phyloP scores from a whole-genome alignment of 2,888 invertebrate species.

The Celastrina argiolus region DNA sequence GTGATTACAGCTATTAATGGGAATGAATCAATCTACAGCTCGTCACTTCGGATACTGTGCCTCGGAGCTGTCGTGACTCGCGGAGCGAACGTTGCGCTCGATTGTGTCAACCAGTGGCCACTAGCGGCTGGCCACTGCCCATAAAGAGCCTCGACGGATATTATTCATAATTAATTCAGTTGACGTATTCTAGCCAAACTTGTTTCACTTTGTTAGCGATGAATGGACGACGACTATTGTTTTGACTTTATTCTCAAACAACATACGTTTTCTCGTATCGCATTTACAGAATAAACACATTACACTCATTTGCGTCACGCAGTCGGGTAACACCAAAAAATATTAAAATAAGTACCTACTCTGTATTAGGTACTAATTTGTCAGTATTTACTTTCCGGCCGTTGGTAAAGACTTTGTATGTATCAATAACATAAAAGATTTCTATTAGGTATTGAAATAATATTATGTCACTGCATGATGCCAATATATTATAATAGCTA shows the following conservation, averaged over 20 bases:
- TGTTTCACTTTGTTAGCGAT: constrained; percentile 39
- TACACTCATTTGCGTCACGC: no score
- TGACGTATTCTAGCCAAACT: constrained; percentile 52
- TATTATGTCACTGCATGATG: no score
- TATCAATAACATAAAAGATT: no score
- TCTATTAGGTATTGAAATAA: no score
- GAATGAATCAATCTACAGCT: constrained; percentile 39
- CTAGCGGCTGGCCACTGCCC: constrained; percentile 11
- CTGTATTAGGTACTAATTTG: no score
- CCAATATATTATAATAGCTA: no score
- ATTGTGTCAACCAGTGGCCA: not conserved
- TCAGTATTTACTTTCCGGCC: no score
- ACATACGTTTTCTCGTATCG: not conserved
- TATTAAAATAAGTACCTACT: no score
- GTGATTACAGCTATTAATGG: constrained; percentile 47
- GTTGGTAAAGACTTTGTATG: no score
- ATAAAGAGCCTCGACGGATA: constrained; percentile 31
- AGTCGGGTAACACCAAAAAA: no score
- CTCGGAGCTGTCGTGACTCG: constrained; percentile 32
- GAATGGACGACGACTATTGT: constrained; percentile 43
- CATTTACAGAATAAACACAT: not conserved
- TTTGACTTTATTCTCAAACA: constrained; percentile 15
- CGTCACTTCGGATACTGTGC: no score
- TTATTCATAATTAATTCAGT: constrained; percentile 58
- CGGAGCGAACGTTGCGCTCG: not conserved